Evolutionary conservation across 2,797 vertebrate species (phyloP).

Genomic region (Craterocephalus amniculus): DNA sequence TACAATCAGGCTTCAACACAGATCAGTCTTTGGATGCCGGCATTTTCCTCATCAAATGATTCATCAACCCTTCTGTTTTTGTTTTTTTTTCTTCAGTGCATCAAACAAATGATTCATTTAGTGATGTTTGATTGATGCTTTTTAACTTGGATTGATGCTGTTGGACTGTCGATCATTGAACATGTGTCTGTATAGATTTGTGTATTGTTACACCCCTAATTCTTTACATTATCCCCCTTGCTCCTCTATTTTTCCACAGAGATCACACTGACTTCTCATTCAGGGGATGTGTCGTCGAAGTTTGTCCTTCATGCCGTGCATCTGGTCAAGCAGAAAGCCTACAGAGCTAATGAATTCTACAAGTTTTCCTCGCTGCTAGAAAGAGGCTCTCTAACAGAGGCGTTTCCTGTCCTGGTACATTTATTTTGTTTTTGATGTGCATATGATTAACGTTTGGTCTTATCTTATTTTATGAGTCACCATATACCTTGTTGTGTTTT

Average conservation of each 20-base stretch:
- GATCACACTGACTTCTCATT: conserved; percentile 92
- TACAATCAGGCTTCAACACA: no score
- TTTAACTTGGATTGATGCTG: no score
- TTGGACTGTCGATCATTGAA: no score
- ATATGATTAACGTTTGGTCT: not conserved
- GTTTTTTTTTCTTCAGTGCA: no score
- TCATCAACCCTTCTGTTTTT: no score
- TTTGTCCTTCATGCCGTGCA: conserved; percentile 98
- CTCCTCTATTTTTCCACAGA: conserved; percentile 79
- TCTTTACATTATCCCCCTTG: not conserved
- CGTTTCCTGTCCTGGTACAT: conserved; percentile 93
- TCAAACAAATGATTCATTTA: no score
- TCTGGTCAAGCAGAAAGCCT: conserved; percentile 94
- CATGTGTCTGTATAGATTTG: no score
- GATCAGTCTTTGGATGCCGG: no score
- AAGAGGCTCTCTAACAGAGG: conserved; percentile 93
- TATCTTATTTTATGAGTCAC: not conserved
- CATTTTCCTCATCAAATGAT: no score
- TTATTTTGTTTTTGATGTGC: not conserved
- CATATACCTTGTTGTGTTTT: not conserved
- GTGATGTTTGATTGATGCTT: no score
- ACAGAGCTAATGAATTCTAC: conserved; percentile 97
- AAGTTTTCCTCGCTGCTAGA: conserved; percentile 96
- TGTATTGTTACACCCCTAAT: no score
- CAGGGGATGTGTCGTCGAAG: conserved; percentile 94